These are phyloP conservation scores for Cephus sareptanus DNA, from an alignment of 2,888 invertebrate genomes.

Conservation along the genomic window DNA sequence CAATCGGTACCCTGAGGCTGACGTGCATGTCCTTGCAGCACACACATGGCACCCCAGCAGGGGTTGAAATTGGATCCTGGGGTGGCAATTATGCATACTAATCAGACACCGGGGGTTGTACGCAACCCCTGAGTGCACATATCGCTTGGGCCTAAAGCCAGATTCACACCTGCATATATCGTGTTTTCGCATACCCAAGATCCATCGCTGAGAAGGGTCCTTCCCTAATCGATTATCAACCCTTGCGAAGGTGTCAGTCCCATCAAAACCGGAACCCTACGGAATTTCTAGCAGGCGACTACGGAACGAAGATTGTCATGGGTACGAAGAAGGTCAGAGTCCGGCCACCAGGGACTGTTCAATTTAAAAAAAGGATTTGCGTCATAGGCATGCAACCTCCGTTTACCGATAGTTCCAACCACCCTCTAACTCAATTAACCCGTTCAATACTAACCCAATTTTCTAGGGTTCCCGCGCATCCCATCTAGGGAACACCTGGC, in stretches of 20 bases:
- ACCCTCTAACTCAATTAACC: neutral
- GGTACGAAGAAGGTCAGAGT: neutral
- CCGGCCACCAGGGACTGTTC: neutral
- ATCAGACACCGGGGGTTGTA: constrained; percentile 6
- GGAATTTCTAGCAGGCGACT: neutral
- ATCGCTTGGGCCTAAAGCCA: neutral
- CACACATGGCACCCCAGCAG: neutral
- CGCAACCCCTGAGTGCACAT: neutral
- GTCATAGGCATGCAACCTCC: neutral
- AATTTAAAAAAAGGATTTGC: neutral
- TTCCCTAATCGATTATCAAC: neutral
- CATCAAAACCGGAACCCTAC: neutral
- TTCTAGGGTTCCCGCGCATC: neutral
- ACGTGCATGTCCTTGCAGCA: neutral
- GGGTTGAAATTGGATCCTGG: constrained; percentile 7
- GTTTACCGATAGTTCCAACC: neutral
- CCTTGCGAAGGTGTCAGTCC: neutral
- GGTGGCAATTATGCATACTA: constrained; percentile 15
- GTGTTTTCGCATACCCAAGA: neutral
- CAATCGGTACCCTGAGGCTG: neutral
- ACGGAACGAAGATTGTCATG: neutral
- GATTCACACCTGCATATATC: neutral
- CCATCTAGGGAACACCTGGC: neutral
- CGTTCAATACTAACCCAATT: neutral
- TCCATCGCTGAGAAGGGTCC: neutral